Conservation (phyloP, 2,797 vertebrate species). For the Antrozous pallidus region DNA sequence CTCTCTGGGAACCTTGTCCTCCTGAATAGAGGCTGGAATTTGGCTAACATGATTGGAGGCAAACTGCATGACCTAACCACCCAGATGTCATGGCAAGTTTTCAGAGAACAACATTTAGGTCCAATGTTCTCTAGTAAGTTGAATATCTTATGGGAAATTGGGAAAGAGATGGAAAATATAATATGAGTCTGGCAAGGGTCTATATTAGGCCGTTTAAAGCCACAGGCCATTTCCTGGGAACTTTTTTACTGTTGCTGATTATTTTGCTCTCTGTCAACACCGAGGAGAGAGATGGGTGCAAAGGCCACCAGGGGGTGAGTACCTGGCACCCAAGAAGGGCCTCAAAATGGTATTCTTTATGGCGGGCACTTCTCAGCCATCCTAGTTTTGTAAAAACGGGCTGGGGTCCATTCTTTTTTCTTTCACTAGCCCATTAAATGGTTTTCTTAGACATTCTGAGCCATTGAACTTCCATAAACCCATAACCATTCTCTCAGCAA, state of each 20-base stretch:
- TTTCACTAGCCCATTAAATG: conserved; percentile 32
- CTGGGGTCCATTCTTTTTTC: conserved; percentile 1
- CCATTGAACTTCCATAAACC: conserved; percentile 62
- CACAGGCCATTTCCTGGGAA: not conserved
- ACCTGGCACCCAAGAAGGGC: not conserved
- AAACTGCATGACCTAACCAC: not conserved
- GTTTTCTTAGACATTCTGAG: conserved; percentile 49
- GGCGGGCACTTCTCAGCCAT: not conserved
- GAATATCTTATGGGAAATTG: not conserved
- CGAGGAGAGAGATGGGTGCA: not conserved
- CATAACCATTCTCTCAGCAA: conserved; percentile 67
- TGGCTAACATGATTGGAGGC: not conserved
- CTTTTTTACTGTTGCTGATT: not conserved
- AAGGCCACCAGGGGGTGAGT: not conserved
- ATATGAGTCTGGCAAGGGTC: not conserved
- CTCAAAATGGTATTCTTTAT: not conserved
- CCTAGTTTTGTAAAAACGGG: conserved; percentile 9
- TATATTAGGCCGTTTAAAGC: not conserved
- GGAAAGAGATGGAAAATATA: not conserved
- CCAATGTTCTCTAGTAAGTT: not conserved
- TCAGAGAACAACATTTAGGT: not conserved
- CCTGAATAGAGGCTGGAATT: not conserved
- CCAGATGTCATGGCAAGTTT: not conserved
- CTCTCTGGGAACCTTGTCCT: not conserved
- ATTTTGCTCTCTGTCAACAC: not conserved